A percentile compares a stretch with the other conserved stretches of the same genome.
phyloP scores from a whole-genome alignment of 1,140 invertebrate species.

The Agrypnia vestita region DNA sequence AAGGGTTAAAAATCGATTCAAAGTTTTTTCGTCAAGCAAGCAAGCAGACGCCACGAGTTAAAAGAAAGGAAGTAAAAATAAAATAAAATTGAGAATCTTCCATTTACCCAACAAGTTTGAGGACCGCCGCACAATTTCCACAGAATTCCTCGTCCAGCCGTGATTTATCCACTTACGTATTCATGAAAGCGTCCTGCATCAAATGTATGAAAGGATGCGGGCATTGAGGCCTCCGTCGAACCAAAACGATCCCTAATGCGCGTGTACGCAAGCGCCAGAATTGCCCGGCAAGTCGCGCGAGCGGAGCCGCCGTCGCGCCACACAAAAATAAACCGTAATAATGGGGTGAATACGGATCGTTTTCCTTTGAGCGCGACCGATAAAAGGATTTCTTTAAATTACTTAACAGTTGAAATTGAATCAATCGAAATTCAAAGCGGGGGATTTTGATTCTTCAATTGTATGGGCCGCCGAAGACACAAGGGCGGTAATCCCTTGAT shows the following conservation, averaged over 20 bases:
- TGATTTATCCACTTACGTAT: constrained; percentile 59
- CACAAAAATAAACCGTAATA: constrained; percentile 14
- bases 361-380: constrained; percentile 39
- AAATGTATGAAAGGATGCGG: constrained; percentile 34
- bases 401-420: constrained; percentile 55
- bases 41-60: too few relatives aligned
- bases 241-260: not conserved
- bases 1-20: too few relatives aligned
- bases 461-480: constrained; percentile 5
- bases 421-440: constrained; percentile 53
- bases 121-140: constrained; percentile 47
- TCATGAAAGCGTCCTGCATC: constrained; percentile 54
- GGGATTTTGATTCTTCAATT: constrained; percentile 21
- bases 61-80: not conserved
- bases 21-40: too few relatives aligned
- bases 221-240: not conserved
- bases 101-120: not conserved
- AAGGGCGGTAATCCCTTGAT: constrained; percentile 21
- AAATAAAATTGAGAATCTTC: not conserved
- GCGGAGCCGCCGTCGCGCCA: not conserved
- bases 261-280: not conserved
- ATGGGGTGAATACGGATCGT: constrained; percentile 16
- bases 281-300: not conserved
- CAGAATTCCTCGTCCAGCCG: constrained; percentile 56
- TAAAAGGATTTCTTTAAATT: constrained; percentile 57